Conservation (phyloP, 1,140 invertebrate species). For the Sitodiplosis mosellana region DNA sequence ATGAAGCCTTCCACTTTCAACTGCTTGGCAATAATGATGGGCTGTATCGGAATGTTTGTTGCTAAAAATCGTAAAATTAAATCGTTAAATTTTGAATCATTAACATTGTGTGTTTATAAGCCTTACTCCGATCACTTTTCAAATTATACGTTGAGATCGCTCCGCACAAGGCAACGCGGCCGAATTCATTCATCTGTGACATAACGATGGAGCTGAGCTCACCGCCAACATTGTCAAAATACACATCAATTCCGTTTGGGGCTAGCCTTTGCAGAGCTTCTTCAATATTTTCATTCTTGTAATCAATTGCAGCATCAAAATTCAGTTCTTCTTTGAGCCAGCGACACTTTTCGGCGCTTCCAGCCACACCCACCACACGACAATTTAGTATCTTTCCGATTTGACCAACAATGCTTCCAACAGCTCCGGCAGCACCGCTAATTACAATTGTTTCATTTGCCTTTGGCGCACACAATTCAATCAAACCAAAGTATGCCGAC, state of each 20-base stretch:
- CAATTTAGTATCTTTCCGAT: constrained; percentile 51
- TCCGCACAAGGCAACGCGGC: constrained; percentile 39
- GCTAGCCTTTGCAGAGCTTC: constrained; percentile 33
- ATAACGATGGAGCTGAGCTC: constrained; percentile 37
- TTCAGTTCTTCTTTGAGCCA: constrained; percentile 44
- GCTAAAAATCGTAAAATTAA: constrained; percentile 20
- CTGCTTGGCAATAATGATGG: constrained; percentile 29
- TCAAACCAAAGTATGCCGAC: constrained; percentile 48
- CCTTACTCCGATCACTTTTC: constrained; percentile 42
- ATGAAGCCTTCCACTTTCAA: constrained; percentile 41
- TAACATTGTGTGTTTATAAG: constrained; percentile 39
- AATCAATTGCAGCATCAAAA: constrained; percentile 55
- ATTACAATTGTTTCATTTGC: too few relatives aligned
- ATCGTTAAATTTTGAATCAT: constrained; percentile 38
- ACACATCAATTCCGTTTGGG: constrained; percentile 46
- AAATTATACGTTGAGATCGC: constrained; percentile 22
- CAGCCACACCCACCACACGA: constrained; percentile 50
- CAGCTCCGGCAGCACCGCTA: constrained; percentile 49
- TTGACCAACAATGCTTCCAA: constrained; percentile 52
- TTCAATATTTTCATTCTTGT: constrained; percentile 39
- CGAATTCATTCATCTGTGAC: constrained; percentile 35
- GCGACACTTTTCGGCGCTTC: constrained; percentile 45
- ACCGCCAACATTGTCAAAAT: constrained; percentile 51
- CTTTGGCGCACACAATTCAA: too few relatives aligned
- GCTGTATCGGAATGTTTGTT: constrained; percentile 21